phyloP scores from a whole-genome alignment of 1,140 invertebrate genomes.

The Babylonia areolata region DNA sequence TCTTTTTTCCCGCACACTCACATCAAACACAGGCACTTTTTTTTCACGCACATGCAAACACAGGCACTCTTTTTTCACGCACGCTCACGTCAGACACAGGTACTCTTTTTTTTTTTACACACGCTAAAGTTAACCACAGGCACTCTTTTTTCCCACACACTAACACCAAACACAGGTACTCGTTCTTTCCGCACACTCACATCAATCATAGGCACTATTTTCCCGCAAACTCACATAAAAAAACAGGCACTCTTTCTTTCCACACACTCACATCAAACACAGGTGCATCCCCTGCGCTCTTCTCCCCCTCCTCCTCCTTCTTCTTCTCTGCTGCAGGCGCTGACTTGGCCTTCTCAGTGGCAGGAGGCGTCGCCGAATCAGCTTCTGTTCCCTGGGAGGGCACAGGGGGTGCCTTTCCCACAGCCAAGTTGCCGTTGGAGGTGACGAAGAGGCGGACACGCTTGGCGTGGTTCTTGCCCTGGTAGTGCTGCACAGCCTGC shows the following conservation, averaged over 20 bases:
- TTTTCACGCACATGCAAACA: background rate
- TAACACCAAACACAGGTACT: no score
- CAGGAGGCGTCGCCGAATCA: background rate
- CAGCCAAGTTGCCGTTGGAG: background rate
- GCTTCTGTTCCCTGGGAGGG: background rate
- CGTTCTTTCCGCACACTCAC: no score
- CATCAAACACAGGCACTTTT: background rate
- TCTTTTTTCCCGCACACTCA: no score
- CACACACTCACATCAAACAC: background rate
- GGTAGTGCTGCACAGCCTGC: slow-evolving; percentile 80
- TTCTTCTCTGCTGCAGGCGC: background rate
- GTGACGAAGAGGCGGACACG: slow-evolving; percentile 42
- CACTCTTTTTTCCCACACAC: no score
- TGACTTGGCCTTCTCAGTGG: background rate
- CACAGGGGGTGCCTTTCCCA: background rate
- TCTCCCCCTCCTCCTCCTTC: background rate
- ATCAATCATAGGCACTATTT: no score
- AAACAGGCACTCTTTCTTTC: no score
- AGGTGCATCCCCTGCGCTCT: background rate
- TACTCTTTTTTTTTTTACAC: no score
- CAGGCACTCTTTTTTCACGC: background rate
- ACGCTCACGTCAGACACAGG: no score
- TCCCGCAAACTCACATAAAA: no score
- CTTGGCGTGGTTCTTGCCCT: slow-evolving; percentile 78
- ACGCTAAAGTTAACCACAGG: no score